phyloP scores from a whole-genome alignment of 2,113 vertebrate genomes.

The Barnardius zonarius region DNA sequence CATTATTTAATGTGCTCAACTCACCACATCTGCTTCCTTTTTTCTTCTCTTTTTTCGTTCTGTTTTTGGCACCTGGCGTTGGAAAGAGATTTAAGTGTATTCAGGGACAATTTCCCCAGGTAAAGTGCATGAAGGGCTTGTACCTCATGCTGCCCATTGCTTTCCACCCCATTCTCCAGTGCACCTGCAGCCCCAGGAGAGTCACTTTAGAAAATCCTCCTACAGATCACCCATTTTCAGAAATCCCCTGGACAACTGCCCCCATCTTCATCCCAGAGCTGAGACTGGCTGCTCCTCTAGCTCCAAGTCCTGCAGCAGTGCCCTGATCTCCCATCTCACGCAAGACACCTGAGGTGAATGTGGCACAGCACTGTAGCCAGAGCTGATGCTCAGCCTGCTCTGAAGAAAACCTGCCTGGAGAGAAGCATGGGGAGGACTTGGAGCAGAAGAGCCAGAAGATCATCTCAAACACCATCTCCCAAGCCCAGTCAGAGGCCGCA shows the following conservation, averaged over 20 bases:
- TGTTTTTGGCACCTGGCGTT: conserved; percentile 79
- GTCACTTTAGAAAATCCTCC: background rate
- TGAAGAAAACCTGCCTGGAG: background rate
- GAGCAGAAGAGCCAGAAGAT: background rate
- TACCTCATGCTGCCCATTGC: background rate
- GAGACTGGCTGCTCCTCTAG: background rate
- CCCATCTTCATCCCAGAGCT: background rate
- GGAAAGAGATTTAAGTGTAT: background rate
- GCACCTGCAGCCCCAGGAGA: background rate
- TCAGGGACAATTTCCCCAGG: background rate
- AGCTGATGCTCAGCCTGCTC: background rate
- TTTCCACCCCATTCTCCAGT: background rate
- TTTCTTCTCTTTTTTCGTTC: conserved; percentile 97
- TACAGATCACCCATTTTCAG: background rate
- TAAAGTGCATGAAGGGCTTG: background rate
- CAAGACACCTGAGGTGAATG: background rate
- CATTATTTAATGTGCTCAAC: conserved; percentile 34
- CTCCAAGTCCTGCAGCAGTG: background rate
- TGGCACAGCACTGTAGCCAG: background rate
- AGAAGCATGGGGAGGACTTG: background rate
- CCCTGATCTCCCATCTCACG: background rate
- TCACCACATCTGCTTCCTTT: conserved; percentile 92
- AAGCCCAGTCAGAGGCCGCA: background rate
- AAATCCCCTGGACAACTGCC: background rate
- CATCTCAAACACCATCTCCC: background rate